Percentiles rank a stretch among this genome's conserved stretches.
These are phyloP conservation scores for Helarctos malayanus DNA, from an alignment of 2,797 vertebrate species.

Conservation along the genomic window DNA sequence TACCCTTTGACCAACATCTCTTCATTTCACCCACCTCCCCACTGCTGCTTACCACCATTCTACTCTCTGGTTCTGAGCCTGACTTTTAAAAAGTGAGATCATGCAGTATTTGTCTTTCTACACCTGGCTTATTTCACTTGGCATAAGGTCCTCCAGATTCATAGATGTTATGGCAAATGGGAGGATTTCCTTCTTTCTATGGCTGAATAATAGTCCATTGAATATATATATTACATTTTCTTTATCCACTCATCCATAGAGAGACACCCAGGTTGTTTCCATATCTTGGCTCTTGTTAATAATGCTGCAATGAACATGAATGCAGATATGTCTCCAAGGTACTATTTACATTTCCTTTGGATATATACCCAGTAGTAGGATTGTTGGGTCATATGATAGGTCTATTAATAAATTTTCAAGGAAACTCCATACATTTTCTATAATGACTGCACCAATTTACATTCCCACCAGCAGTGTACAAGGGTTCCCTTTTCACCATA, in stretches of 20 bases:
- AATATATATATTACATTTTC: background rate
- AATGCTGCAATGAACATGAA: background rate
- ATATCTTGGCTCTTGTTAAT: background rate
- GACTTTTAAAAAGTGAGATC: background rate
- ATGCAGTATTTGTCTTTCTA: background rate
- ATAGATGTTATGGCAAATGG: background rate
- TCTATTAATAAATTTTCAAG: background rate
- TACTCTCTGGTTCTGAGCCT: background rate
- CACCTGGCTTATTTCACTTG: background rate
- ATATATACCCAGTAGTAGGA: background rate
- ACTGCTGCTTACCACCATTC: background rate
- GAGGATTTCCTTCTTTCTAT: background rate
- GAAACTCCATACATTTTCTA: background rate
- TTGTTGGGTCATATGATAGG: background rate
- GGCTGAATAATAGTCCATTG: background rate
- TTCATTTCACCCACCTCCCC: background rate
- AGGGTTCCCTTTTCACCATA: background rate
- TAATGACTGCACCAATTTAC: background rate
- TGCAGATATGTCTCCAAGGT: background rate
- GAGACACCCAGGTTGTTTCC: background rate
- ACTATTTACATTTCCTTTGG: background rate
- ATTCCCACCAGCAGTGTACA: background rate
- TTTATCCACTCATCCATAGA: background rate
- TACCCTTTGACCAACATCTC: background rate
- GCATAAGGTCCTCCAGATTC: background rate